These are phyloP conservation scores for Catamblyrhynchus diadema DNA, from an alignment of 2,797 vertebrate species.

Conservation along the genomic window DNA sequence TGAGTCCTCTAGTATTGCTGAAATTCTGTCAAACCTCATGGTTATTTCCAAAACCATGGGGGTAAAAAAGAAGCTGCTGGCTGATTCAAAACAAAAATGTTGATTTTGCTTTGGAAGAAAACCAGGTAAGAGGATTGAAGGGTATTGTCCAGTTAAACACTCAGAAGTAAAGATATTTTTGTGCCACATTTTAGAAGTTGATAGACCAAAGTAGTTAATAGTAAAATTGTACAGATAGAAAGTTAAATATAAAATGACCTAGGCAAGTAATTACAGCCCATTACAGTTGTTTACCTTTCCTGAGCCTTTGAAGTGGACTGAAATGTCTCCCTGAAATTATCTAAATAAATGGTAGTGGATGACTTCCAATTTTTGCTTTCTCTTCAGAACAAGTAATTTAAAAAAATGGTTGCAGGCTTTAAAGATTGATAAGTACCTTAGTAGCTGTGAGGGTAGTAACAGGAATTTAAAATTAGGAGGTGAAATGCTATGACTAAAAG, in stretches of 20 bases:
- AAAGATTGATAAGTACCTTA: background rate
- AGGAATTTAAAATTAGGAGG: background rate
- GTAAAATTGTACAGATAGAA: background rate
- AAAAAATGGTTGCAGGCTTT: background rate
- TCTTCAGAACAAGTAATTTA: background rate
- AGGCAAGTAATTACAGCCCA: background rate
- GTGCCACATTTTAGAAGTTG: background rate
- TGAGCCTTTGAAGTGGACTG: background rate
- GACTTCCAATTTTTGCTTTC: background rate
- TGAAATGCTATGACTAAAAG: background rate
- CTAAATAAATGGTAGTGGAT: background rate
- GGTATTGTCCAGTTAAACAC: background rate
- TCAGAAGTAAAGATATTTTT: background rate
- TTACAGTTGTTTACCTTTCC: background rate
- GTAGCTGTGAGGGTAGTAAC: background rate
- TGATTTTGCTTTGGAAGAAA: background rate
- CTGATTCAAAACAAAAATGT: background rate
- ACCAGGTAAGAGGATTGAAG: background rate
- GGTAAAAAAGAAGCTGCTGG: background rate
- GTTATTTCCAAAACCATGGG: background rate
- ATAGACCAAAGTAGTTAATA: background rate
- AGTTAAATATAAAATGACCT: background rate
- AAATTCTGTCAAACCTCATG: background rate
- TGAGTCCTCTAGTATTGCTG: background rate
- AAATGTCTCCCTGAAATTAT: background rate